Evolutionary conservation across 2,797 vertebrate genomes (phyloP).

Genomic region (Rhinella marina): DNA sequence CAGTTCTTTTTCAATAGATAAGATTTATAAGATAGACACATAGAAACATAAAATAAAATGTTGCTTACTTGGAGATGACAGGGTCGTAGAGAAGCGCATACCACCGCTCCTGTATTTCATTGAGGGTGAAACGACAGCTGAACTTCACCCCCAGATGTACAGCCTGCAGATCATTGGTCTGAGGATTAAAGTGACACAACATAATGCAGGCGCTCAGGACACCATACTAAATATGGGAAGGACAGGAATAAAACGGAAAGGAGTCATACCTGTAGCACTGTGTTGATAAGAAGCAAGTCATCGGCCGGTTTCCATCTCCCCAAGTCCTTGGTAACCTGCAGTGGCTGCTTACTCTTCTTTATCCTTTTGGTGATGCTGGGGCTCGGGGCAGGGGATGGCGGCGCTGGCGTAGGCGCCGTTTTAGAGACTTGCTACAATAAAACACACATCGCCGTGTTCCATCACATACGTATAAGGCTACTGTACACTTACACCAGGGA

Average conservation of each 20-base stretch:
- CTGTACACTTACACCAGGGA: not conserved
- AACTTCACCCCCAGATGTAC: conserved; percentile 97
- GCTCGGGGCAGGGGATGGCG: conserved; percentile 81
- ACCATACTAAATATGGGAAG: not conserved
- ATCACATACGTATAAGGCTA: not conserved
- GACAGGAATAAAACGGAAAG: not conserved
- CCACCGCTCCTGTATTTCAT: conserved; percentile 96
- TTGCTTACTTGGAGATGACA: conserved; percentile 93
- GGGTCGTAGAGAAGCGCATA: conserved; percentile 94
- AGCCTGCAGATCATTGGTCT: conserved; percentile 93
- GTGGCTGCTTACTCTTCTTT: conserved; percentile 94
- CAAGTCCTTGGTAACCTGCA: conserved; percentile 93
- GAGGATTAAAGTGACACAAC: conserved; percentile 45
- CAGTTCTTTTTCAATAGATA: too few species aligned
- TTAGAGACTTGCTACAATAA: conserved; percentile 80
- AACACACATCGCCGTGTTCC: not conserved
- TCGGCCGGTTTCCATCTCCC: conserved; percentile 92
- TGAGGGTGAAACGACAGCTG: conserved; percentile 93
- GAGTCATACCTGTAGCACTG: conserved; percentile 87
- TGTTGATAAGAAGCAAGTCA: conserved; percentile 92
- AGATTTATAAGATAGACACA: too few species aligned
- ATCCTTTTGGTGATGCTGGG: conserved; percentile 88
- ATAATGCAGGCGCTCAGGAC: not conserved
- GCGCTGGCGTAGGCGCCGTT: conserved; percentile 78
- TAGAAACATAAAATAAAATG: not conserved